Base-by-base conservation (phyloP, 2,888 invertebrate species). In the Lithophane socia region DNA sequence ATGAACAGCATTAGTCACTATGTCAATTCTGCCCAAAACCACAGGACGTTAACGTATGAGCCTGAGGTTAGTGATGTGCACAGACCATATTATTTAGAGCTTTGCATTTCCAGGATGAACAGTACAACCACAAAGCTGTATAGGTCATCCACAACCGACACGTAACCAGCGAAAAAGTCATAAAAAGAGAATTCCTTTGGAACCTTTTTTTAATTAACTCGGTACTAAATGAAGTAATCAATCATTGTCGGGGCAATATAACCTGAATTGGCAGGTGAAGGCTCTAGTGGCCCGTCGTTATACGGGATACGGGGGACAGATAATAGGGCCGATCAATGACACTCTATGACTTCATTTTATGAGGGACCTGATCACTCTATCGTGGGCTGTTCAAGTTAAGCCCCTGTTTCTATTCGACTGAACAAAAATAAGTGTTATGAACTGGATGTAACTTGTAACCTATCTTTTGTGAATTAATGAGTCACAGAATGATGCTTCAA, bases 181-280 rank as follows among this genome's bases (percentile, higher is more conserved):
- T 24, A 42, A 72, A 77, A 49, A 78, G n/a, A 21, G n/a, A 56
- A 47, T 8, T 65, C 29, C 10, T 42, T 52, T n/a, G 1, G 7
- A 65, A 64, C 18, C 44, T 56, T 75, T 84, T 81, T 75, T 84
- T 72, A 82, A 80, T 80, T 68, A 75, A 75, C 75, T 60, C 21
- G 9, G 21, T 71, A 74, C 74, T 71, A 75, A 75, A 72, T 79
- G 44, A 66, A 68, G 78, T 54, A 42, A 70, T 80, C 65, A 74
- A 86, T 87, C 86, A 83, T 77, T 80, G 71, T 75, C 56, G 58
- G 52, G 44, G 73, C 64, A 79, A 71, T 70, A 72, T 69, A 75
- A 75, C 44, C 54, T 80, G 44, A 75, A 80, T 80, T 68, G 81
- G 64, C 76, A 81, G 68, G 76, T 75, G 71, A 52, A 61, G 49